Conservation (phyloP, 64 coral and sea anemone genomes). For the Anthopleura sola region DNA sequence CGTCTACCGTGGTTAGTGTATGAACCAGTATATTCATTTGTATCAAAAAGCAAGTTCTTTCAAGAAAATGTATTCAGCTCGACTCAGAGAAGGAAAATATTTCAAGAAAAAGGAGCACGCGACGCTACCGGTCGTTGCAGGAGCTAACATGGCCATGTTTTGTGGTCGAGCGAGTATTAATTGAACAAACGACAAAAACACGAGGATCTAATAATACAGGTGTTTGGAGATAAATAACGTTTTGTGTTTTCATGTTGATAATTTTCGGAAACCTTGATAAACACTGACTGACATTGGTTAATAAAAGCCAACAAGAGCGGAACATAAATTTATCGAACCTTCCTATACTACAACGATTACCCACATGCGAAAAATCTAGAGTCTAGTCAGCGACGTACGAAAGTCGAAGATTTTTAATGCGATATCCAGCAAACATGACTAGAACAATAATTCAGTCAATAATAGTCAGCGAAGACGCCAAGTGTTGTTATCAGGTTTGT, state of each 20-base stretch:
- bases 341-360: too few species aligned
- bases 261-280: not conserved
- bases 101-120: not conserved
- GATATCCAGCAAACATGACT: not conserved
- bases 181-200: not conserved
- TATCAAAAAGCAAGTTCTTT: not conserved
- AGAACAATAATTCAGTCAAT: too few species aligned
- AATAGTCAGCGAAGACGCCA: too few species aligned
- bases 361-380: too few species aligned
- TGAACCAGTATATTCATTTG: not conserved
- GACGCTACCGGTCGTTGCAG: not conserved
- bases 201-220: not conserved
- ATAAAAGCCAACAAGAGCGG: not conserved
- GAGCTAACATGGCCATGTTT: not conserved
- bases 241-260: not conserved
- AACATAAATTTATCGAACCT: not conserved
- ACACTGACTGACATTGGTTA: not conserved
- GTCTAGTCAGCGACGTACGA: not conserved
- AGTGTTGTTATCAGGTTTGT: not conserved
- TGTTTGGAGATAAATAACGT: not conserved
- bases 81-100: not conserved
- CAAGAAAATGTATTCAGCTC: not conserved
- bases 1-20: not conserved
- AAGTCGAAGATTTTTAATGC: not conserved
- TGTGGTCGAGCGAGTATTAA: not conserved